Conservation (phyloP, 2,888 invertebrate genomes). For the Muschampia plurimacula region DNA sequence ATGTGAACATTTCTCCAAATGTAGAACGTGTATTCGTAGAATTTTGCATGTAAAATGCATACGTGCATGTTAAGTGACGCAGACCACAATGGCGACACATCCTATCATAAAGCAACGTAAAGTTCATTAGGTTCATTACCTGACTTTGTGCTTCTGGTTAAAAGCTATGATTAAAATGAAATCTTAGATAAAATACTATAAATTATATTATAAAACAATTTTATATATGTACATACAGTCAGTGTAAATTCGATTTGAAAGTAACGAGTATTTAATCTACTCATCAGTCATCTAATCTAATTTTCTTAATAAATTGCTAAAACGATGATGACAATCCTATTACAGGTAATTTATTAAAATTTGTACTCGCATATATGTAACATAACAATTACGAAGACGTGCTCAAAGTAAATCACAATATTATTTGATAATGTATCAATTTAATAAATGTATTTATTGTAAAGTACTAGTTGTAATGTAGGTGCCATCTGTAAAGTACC, state of each 20-base stretch:
- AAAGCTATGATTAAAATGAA: not conserved
- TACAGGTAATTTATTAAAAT: too few species aligned
- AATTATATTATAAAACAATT: not conserved
- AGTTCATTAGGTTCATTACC: not conserved
- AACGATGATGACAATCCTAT: too few species aligned
- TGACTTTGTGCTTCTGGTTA: not conserved
- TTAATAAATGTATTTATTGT: too few species aligned
- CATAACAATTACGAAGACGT: too few species aligned
- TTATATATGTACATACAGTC: too few species aligned
- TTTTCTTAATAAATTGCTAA: too few species aligned
- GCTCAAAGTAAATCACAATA: not conserved
- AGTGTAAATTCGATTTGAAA: too few species aligned
- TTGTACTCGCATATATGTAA: too few species aligned
- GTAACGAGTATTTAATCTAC: too few species aligned
- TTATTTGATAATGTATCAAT: not conserved
- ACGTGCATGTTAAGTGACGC: conserved; percentile 25
- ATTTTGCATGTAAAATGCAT: conserved; percentile 36
- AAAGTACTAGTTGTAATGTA: too few species aligned
- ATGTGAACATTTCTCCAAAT: conserved; percentile 33
- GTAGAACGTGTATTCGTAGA: conserved; percentile 32
- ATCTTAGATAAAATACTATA: not conserved
- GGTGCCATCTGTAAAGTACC: too few species aligned
- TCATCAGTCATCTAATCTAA: too few species aligned
- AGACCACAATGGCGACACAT: conserved; percentile 17
- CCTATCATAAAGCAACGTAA: not conserved